Percentiles rank a stretch among this genome's conserved stretches.
phyloP scores from a whole-genome alignment of 2,888 invertebrate species.

The Camptogramma bilineatum region DNA sequence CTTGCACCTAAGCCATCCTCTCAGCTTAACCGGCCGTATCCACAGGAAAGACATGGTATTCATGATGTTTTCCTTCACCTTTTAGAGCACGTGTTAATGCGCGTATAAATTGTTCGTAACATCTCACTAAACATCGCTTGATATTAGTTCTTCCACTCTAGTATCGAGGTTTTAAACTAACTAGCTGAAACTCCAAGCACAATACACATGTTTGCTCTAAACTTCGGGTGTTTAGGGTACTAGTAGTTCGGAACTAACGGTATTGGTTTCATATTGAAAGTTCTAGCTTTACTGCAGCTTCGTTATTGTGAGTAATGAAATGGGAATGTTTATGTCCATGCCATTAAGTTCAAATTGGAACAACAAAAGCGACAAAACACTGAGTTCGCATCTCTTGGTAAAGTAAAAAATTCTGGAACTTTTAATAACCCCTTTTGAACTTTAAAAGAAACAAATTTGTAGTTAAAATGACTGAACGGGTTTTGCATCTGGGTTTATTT shows the following conservation, averaged over 20 bases:
- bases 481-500: too few species aligned
- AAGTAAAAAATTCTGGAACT: too few species aligned
- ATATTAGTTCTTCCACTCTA: neutral
- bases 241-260: slow-evolving; percentile 35
- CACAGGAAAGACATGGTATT: too few species aligned
- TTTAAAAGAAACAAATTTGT: too few species aligned
- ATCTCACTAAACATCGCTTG: neutral
- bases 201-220: slow-evolving; percentile 27
- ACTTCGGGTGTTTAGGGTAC: slow-evolving; percentile 30
- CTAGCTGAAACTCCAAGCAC: slow-evolving; percentile 18
- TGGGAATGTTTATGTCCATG: neutral
- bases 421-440: too few species aligned
- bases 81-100: too few species aligned
- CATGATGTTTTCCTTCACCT: too few species aligned
- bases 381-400: too few species aligned
- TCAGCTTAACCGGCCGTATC: too few species aligned
- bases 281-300: neutral
- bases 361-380: neutral
- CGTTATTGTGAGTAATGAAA: neutral
- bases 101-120: too few species aligned
- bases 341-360: neutral
- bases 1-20: too few species aligned
- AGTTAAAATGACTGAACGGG: too few species aligned
- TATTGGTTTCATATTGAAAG: slow-evolving; percentile 33
- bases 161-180: slow-evolving; percentile 8